A percentile compares a stretch with the other conserved stretches of the same genome.
Evolutionary conservation across 2,888 invertebrate genomes (phyloP).

Genomic region (Leucophenga montana): DNA sequence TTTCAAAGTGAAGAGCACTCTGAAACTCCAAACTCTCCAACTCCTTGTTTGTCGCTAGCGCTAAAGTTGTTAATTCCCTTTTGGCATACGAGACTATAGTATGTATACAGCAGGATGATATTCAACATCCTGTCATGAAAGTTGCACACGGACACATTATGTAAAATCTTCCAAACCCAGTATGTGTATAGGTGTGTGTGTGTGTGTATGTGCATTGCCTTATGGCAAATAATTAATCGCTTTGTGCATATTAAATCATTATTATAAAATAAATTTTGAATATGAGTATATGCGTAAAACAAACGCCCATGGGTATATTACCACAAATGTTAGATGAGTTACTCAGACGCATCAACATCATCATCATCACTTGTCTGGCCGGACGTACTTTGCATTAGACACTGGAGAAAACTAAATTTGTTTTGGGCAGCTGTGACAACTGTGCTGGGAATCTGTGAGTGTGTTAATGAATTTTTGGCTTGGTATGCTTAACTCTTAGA

Average conservation of each 20-base stretch:
- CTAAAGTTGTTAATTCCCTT: constrained; percentile 31
- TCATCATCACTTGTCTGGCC: no score
- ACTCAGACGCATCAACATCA: no score
- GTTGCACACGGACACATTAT: constrained; percentile 1
- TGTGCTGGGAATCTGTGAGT: no score
- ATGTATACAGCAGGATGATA: background rate
- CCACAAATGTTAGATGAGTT: no score
- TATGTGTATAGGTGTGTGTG: no score
- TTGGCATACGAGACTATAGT: background rate
- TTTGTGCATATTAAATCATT: constrained; percentile 58
- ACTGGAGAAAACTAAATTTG: no score
- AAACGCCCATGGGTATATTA: background rate
- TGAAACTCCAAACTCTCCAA: no score
- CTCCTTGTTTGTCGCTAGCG: background rate
- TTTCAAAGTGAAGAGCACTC: background rate
- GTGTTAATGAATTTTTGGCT: no score
- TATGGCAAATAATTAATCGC: constrained; percentile 58
- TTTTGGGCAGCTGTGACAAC: no score
- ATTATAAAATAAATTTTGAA: constrained; percentile 23
- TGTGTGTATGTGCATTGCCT: constrained; percentile 36
- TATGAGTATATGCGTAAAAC: background rate
- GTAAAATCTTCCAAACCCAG: background rate
- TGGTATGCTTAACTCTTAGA: no score
- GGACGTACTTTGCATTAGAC: no score
- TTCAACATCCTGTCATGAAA: constrained; percentile 13